These are phyloP conservation scores for Chelonus insularis DNA, from an alignment of 1,140 invertebrate species.

Conservation along the genomic window DNA sequence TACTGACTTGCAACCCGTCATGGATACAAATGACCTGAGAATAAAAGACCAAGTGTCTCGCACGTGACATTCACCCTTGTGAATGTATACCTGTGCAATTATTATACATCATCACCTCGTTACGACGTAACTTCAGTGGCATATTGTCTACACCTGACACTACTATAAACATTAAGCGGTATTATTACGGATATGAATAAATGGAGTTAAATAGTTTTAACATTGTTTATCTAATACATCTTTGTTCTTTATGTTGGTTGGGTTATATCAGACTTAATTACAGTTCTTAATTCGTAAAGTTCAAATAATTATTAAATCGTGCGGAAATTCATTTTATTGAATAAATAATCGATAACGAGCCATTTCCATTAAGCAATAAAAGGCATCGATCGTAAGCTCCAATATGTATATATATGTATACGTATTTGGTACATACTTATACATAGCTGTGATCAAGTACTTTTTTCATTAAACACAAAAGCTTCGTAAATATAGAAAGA, in stretches of 20 bases:
- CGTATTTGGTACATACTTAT: too few species aligned
- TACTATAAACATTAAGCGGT: constrained; percentile 3
- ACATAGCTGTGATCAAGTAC: background rate
- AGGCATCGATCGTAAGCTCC: background rate
- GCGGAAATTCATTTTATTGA: constrained; percentile 12
- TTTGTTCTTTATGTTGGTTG: too few species aligned
- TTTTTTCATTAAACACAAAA: constrained; percentile 15
- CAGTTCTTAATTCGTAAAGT: too few species aligned
- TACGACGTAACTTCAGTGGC: constrained; percentile 3
- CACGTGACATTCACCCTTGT: constrained; percentile 6
- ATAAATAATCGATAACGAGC: background rate
- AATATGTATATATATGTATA: background rate
- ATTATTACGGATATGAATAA: background rate
- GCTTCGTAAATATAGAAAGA: background rate
- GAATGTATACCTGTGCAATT: constrained; percentile 11
- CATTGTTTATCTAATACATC: background rate
- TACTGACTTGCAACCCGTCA: background rate
- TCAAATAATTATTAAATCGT: background rate
- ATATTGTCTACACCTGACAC: constrained; percentile 13
- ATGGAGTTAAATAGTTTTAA: background rate
- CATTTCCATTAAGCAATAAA: constrained; percentile 19
- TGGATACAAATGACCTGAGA: constrained; percentile 16
- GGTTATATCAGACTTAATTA: too few species aligned
- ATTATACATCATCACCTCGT: constrained; percentile 21
- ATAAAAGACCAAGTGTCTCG: constrained; percentile 1